Evolutionary conservation across 2,113 vertebrate genomes (phyloP).

Genomic region (Sterrhoptilus dennistouni): DNA sequence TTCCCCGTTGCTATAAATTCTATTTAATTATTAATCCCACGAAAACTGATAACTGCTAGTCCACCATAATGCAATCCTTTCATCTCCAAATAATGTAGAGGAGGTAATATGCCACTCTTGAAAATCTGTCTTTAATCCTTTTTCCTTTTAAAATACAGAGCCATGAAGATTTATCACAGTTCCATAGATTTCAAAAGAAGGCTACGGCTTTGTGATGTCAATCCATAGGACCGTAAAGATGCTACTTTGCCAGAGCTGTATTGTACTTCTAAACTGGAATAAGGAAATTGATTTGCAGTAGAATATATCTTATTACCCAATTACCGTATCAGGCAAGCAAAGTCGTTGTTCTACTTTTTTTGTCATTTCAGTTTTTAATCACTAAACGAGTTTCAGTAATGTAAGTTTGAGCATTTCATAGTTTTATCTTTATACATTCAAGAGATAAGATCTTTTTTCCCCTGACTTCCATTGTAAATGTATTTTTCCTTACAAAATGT

Average conservation of each 20-base stretch:
- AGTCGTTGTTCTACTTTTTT: background rate
- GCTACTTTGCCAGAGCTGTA: constrained; percentile 24
- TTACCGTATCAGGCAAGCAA: background rate
- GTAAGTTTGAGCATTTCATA: background rate
- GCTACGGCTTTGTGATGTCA: constrained; percentile 28
- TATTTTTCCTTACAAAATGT: background rate
- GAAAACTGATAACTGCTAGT: background rate
- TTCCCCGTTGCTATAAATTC: background rate
- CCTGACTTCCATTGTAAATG: background rate
- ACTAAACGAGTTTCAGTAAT: background rate
- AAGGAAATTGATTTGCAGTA: constrained; percentile 28
- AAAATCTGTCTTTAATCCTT: constrained; percentile 64
- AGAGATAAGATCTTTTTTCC: background rate
- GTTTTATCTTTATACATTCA: background rate
- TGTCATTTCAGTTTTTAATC: background rate
- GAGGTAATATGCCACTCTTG: background rate
- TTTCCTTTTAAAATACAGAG: constrained; percentile 48
- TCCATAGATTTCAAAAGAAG: constrained; percentile 60
- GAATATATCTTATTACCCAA: constrained; percentile 17
- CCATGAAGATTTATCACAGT: constrained; percentile 60
- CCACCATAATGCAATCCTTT: constrained; percentile 12
- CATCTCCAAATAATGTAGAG: constrained; percentile 16
- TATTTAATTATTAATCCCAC: constrained; percentile 24
- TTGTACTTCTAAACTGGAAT: constrained; percentile 25
- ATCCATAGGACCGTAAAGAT: constrained; percentile 37